Evolutionary conservation across 2,797 vertebrate genomes (phyloP), one percentile per base, ranked within the genome.

Genomic region (Micropoecilia bifurca): DNA sequence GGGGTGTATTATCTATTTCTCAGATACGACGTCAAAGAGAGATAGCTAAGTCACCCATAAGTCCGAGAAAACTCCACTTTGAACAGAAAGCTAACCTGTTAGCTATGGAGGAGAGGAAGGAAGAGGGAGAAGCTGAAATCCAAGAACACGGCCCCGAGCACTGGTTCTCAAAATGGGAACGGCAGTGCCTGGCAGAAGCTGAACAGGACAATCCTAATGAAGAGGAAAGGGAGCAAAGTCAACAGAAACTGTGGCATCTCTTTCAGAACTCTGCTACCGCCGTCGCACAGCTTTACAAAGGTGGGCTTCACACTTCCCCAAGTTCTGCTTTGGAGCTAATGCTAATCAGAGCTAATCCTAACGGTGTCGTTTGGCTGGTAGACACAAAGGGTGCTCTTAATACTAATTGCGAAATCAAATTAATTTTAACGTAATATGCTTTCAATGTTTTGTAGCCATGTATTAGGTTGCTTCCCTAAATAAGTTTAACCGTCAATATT

Each of bases 91-190:
- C 78, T 75, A 75, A 80, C 63, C 63, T 79, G 78, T 83, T 91
- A 92, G 91, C 91, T 59, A 94, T 94, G 98, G 98, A 99, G 95
- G 97, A 99, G 90, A 96, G 96, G 96, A 98, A 98, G 95, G 97
- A 98, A 92, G 98, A 99, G 89, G 95, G 97, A 28, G 97, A 98
- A 94, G 95, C 97, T 55, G 97, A 99, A 96, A 99, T 99, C 90
- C 98, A 99, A 86, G 98, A 99, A 90, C 98, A 99, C 95, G 97
- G 98, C 89, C 98, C 98, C n/a, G 98, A 99, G 90, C 97, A 99
- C 90, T 99, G 98, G 98, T 99, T 99, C 93, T 97, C 97, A 83
- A 98, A 98, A 91, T 99, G 98, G 98, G 98, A 99, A 95, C 96
- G 97, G 80, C 98, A 99, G 95, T 99, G 98, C 82, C 91, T 99